Percentiles rank a stretch among this genome's conserved stretches.
These are phyloP conservation scores for Boloria euphrosyne DNA, from an alignment of 2,888 invertebrate species.

Conservation along the genomic window DNA sequence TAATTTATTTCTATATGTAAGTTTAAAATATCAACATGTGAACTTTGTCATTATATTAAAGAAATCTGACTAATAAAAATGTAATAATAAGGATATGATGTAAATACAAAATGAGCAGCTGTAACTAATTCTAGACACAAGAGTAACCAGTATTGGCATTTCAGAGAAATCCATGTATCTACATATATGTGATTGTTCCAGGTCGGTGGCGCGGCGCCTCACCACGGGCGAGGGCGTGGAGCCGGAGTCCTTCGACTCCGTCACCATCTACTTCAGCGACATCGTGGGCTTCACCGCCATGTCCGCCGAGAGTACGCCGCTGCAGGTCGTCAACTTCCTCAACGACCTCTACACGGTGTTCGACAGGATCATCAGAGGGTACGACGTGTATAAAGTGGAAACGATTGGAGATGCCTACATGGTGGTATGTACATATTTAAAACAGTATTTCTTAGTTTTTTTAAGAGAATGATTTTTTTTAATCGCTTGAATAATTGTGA, in stretches of 20 bases:
- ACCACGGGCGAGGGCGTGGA: slow-evolving; percentile 94
- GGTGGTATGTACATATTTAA: slow-evolving; percentile 81
- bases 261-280: slow-evolving; percentile 98
- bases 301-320: slow-evolving; percentile 96
- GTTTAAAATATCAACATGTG: too few relatives aligned
- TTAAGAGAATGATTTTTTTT: background rate
- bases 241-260: slow-evolving; percentile 95
- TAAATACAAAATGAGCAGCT: background rate
- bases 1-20: too few relatives aligned
- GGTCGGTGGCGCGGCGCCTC: slow-evolving; percentile 93
- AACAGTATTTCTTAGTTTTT: background rate
- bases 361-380: slow-evolving; percentile 97
- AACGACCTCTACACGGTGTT: slow-evolving; percentile 99
- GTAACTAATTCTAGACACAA: slow-evolving; percentile 6
- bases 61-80: background rate
- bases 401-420: slow-evolving; percentile 92
- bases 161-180: background rate
- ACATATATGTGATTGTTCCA: slow-evolving; percentile 59
- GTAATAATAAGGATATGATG: too few relatives aligned
- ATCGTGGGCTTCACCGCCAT: slow-evolving; percentile 98
- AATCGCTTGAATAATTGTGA: too few relatives aligned
- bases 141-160: background rate
- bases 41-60: background rate
- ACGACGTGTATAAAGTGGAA: slow-evolving; percentile 99
- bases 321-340: slow-evolving; percentile 97